Base-by-base conservation (phyloP, 2,113 vertebrate genomes). In the Microcebus ravelobensis region DNA sequence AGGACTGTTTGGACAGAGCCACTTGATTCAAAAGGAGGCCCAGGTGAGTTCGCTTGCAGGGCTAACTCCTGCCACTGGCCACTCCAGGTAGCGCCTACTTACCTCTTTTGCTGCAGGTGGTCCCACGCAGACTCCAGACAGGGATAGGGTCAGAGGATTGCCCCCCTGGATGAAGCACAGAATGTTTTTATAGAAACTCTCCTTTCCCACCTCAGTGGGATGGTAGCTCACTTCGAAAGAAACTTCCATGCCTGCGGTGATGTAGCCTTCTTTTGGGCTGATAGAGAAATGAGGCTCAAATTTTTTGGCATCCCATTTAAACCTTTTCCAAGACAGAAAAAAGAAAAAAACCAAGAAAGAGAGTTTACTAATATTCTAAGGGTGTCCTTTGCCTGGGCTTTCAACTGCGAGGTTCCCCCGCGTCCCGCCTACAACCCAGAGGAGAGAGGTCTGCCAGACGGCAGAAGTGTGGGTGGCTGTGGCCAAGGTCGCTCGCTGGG, bases 281-380 rank as follows among this genome's bases (percentile, higher is more conserved):
- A 99, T 99, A 73, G 98, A 98, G 96, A 99, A 98, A 90, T 99
- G 98, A 13, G 99, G 98, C 82, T 98, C 97, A 79, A 99, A 99
- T 77, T 84, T 97, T 82, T 97, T 97, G 7, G 83, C 39, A 67
- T 99, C 98, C 99, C 99, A 99, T 29, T 98, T 98, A 97, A 99
- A 99, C 90, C 99, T 99, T 97, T 97, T 9, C 15, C 94, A 92
- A 96, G 81, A 92, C 27, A 94, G 17, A 18, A 55, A 55, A 55
- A 55, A 55, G 15, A 17, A 96, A 96, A 91, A 85, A 74, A 97
- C 96, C 29, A 93, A 87, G 50, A 21, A 34, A 91, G 39, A 63
- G 1, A 83, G 71, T 63, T 87, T 70, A 77, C 34, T 82, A 74
- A 27, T 50, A 50, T 63, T 71, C 42, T 25, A 9, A n/a, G 48